Evolutionary conservation across 2,888 invertebrate species (phyloP), one percentile per base, ranked within the genome.

Genomic region (Drepanosiphum platanoidis): DNA sequence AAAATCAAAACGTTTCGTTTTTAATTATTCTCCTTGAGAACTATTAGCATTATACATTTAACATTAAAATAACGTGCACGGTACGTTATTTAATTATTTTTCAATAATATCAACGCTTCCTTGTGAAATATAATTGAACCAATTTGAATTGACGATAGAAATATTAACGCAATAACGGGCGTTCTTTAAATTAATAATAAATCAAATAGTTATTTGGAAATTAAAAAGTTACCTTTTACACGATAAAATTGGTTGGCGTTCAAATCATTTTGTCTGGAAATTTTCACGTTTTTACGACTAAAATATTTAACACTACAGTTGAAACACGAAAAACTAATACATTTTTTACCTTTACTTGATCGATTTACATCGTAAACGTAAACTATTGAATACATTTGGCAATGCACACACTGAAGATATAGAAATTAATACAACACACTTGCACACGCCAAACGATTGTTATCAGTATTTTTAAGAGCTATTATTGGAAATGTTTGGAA

Each of bases 321-420:
- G 3, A 61, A 39, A 58, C 39, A 71, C 39, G 81, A 58, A 22
- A 71, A 70, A 1, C 3, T 11, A 22, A 71, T 30, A 27, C 71
- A 39, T 61, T 71, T 39, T n/a, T 7, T 34, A 81, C n/a, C 7
- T 58, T 30, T 71, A 8, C 22, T 22, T 36, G 71, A 39, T 8
- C 39, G 81, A 39, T 71, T 61, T 39, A 81, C 58, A 58, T 22
- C 71, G 39, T 81, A 81, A 71, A 81, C 71, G 71, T 81, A n/a
- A 81, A 81, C 58, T 58, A 71, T 81, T n/a, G 81, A 81, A 81
- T 27, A 71, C 81, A 81, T 81, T 71, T 81, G 81, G 27, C 22
- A 52, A 18, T 52, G 52, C n/a, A n/a, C n/a, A 39, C 15, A 36
- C 34, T 68, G 11, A 36, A 36, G 27, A n/a, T 32, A 7, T n/a